These are phyloP conservation scores for Amblyopsis rosae DNA, from an alignment of 2,113 vertebrate species.

Conservation along the genomic window DNA sequence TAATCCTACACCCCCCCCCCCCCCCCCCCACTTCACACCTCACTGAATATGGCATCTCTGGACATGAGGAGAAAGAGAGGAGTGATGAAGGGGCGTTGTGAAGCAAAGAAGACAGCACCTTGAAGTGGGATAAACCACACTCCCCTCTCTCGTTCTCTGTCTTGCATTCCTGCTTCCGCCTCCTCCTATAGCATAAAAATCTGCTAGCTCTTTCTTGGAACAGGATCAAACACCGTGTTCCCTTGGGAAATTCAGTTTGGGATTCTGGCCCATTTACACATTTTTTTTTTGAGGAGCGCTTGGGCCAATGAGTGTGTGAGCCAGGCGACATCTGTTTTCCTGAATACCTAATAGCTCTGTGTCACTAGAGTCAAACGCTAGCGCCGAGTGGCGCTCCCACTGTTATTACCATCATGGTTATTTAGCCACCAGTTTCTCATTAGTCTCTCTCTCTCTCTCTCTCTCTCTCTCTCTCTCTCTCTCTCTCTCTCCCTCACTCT, in stretches of 20 bases:
- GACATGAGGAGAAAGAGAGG: conserved; percentile 28
- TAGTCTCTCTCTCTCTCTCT: conserved; percentile 31
- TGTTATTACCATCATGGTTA: conserved; percentile 66
- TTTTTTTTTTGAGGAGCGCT: conserved; percentile 28
- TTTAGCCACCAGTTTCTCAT: conserved; percentile 66
- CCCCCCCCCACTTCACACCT: conserved; percentile 26
- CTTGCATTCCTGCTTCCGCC: neutral
- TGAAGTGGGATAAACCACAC: conserved; percentile 37
- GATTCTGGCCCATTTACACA: conserved; percentile 48
- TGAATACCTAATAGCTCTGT: conserved; percentile 67
- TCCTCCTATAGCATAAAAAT: conserved; percentile 34
- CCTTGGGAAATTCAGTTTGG: conserved; percentile 63
- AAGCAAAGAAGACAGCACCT: conserved; percentile 26
- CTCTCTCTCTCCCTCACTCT: neutral
- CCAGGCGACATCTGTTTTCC: conserved; percentile 70
- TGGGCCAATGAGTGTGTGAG: conserved; percentile 56
- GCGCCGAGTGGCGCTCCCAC: conserved; percentile 54
- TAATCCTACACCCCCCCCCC: too few species aligned
- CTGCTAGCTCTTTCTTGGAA: conserved; percentile 57
- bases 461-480: neutral
- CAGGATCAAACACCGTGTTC: conserved; percentile 49
- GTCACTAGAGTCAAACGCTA: conserved; percentile 68
- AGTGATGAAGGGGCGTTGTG: conserved; percentile 36
- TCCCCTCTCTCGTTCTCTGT: conserved; percentile 3
- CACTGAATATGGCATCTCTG: conserved; percentile 54